Base-by-base conservation (phyloP, 2,888 invertebrate genomes). In the Sisyra nigra region DNA sequence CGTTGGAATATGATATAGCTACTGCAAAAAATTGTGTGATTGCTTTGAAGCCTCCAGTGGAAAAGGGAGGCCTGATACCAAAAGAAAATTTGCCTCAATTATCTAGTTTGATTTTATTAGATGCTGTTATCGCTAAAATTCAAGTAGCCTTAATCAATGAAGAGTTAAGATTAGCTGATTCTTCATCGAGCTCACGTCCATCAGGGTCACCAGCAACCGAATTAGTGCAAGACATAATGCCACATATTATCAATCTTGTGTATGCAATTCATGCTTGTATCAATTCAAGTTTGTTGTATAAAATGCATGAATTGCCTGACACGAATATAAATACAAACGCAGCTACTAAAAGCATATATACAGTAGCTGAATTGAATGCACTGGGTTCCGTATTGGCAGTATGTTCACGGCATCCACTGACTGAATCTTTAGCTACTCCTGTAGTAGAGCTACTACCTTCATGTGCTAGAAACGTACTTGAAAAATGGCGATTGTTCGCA, bases 81-180 rank as follows among this genome's bases (percentile, higher is more conserved):
- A 62, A 62, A 49, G 63, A 63, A 47, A 67, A 69, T 9, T 53
- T 74, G 24, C 86, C 86, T 1, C 77, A 79, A 2, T 65, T 87
- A 0, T 70, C 79, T 58, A 80, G 83, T 48, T 69, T 86, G 31
- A 76, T 80, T 51, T 69, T 85, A 10, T 68, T 87, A 52, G 85
- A 86, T 56, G 72, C 80, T 2, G 75, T 86, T 1, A 63, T 87
- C 30, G 81, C 82, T 10, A 78, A 85, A 55, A 68, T 86, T 33
- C 80, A 82, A 53, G 72, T 77, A 34, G 67, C 68, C 14, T 61
- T 79, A 15, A 60, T 68, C 50, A 70, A 72, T 50, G 68, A 71
- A 48, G 51, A 55, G 0, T 59, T 61, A 42, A 53, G 51, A 7
- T 57, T 61, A 1, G 64, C 67, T 15, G 62, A 65, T 45, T 44